These are phyloP conservation scores for Tyrannus savana DNA, from an alignment of 2,113 vertebrate species.

Conservation along the genomic window DNA sequence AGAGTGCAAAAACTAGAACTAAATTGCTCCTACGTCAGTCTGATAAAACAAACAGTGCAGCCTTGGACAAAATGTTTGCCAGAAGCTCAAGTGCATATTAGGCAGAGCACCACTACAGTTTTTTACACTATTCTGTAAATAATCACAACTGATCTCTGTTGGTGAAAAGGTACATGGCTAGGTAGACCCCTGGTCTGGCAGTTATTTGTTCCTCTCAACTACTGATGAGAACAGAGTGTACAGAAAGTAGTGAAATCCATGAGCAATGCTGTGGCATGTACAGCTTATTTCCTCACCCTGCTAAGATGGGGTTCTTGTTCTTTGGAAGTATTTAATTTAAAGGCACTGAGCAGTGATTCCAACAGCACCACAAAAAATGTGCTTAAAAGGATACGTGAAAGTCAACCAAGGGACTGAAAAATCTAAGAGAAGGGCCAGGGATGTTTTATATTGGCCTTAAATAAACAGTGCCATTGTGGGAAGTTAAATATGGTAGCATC, in stretches of 20 bases:
- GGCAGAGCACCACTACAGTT: not conserved
- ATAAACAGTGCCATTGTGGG: constrained; percentile 66
- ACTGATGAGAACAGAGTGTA: not conserved
- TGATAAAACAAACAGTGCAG: not conserved
- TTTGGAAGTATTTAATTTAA: not conserved
- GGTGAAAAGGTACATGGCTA: not conserved
- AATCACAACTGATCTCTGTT: not conserved
- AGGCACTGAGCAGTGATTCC: not conserved
- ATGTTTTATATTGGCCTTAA: constrained; percentile 55
- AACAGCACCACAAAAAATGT: constrained; percentile 32
- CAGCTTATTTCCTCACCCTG: not conserved
- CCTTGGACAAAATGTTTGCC: not conserved
- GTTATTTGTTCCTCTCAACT: not conserved
- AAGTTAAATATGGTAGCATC: constrained; percentile 60
- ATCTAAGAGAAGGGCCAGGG: constrained; percentile 33
- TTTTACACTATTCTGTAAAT: not conserved
- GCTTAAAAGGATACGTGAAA: constrained; percentile 56
- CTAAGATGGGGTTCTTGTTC: not conserved
- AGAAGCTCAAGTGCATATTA: not conserved
- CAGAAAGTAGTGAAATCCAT: not conserved
- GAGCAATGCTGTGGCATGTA: not conserved
- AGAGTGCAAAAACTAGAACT: not conserved
- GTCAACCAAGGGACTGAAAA: constrained; percentile 18
- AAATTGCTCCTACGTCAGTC: not conserved
- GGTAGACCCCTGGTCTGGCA: not conserved